phyloP scores from a whole-genome alignment of 2,797 vertebrate genomes.

The Dendrocincla tyrannina region DNA sequence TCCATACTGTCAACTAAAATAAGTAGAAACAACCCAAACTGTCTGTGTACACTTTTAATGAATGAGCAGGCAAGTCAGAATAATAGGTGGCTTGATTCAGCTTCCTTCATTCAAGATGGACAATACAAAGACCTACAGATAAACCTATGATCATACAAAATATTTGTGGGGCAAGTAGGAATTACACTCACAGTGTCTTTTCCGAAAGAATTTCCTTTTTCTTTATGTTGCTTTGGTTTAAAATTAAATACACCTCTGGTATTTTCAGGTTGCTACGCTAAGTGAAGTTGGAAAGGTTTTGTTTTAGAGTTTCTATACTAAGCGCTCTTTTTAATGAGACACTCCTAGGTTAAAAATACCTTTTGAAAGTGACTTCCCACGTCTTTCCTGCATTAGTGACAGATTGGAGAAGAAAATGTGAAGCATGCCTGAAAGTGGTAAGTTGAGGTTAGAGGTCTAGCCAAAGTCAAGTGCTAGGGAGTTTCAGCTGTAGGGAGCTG shows the following conservation, averaged over 20 bases:
- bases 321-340: slow-evolving; percentile 15
- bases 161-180: background rate
- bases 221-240: background rate
- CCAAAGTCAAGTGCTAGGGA: slow-evolving; percentile 67
- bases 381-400: slow-evolving; percentile 17
- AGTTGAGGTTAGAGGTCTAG: slow-evolving; percentile 60
- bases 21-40: background rate
- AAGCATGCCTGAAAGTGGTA: slow-evolving; percentile 39
- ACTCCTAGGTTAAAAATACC: slow-evolving; percentile 43
- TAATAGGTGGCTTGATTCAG: background rate
- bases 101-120: background rate
- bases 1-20: background rate
- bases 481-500: slow-evolving; percentile 55
- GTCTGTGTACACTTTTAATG: background rate
- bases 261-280: background rate
- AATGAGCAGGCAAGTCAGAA: background rate
- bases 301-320: background rate
- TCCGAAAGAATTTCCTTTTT: background rate
- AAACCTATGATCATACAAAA: background rate
- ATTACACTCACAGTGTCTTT: background rate
- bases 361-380: background rate
- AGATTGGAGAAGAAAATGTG: slow-evolving; percentile 19
- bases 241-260: background rate
- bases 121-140: background rate
- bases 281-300: background rate